Conservation (phyloP, 2,797 vertebrate genomes). For the Paguma larvata region DNA sequence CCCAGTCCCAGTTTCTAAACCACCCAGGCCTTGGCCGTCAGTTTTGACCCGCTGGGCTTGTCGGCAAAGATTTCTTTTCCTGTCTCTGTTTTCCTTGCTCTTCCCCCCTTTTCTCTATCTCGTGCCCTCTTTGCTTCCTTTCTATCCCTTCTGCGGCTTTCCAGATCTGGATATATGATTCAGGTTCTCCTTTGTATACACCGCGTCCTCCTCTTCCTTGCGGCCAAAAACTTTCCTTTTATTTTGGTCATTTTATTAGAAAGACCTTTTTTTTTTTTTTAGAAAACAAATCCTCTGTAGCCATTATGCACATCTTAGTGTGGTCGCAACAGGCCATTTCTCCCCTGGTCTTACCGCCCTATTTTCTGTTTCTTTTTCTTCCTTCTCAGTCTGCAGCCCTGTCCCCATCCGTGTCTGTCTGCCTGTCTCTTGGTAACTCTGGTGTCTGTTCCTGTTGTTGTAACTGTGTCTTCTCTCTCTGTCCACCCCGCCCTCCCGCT, state of each 20-base stretch:
- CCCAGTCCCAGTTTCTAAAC: conserved; percentile 51
- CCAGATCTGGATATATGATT: conserved; percentile 77
- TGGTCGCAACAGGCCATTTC: conserved; percentile 77
- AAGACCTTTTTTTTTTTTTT: conserved; percentile 71
- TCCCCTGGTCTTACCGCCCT: conserved; percentile 72
- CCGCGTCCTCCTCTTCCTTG: conserved; percentile 74
- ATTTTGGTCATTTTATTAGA: conserved; percentile 81
- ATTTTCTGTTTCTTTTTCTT: background rate
- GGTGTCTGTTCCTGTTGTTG: conserved; percentile 39
- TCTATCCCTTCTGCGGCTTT: conserved; percentile 63
- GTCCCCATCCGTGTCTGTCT: conserved; percentile 56
- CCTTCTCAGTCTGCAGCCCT: conserved; percentile 69
- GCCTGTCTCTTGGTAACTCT: conserved; percentile 20
- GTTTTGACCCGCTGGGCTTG: conserved; percentile 70
- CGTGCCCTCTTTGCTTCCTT: background rate
- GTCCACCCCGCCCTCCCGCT: conserved; percentile 59
- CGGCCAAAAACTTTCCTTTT: conserved; percentile 81
- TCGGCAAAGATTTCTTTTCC: background rate
- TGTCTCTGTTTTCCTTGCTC: background rate
- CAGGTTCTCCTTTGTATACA: conserved; percentile 76
- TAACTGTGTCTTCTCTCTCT: conserved; percentile 76
- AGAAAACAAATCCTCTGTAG: conserved; percentile 74
- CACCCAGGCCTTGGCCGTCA: conserved; percentile 70
- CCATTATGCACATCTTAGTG: conserved; percentile 80
- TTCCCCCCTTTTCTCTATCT: too few species aligned